phyloP scores from a whole-genome alignment of 2,888 invertebrate genomes.

The Stegana nigrithorax region DNA sequence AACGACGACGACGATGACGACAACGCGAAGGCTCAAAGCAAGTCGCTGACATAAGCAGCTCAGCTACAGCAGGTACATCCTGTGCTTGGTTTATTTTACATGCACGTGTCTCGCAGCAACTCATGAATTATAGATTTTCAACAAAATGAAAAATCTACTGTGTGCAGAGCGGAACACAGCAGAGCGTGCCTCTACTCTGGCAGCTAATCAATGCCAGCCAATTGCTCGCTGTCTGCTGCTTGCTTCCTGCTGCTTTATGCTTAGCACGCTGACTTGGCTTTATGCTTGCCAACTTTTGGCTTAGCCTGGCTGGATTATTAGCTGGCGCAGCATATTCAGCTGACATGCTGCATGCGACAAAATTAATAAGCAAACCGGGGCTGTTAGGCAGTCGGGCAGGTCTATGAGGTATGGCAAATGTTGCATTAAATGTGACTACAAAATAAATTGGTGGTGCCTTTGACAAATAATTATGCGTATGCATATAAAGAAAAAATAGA shows the following conservation, averaged over 20 bases:
- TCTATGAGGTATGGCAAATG: no score
- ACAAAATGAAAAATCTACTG: not conserved
- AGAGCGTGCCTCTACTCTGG: no score
- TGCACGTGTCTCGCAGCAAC: constrained; percentile 1
- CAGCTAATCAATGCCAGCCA: not conserved
- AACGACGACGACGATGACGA: not conserved
- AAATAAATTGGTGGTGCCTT: no score
- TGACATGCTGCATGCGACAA: not conserved
- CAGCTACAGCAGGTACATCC: not conserved
- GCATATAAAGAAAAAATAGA: no score
- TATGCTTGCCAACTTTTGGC: no score
- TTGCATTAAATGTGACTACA: no score
- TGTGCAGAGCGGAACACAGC: not conserved
- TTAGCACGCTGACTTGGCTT: no score
- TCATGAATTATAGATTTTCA: constrained; percentile 17
- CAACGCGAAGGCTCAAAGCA: constrained; percentile 3
- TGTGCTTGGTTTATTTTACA: constrained; percentile 10
- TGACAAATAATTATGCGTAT: no score
- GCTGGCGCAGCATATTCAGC: not conserved
- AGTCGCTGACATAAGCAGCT: not conserved
- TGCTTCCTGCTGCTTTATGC: not conserved
- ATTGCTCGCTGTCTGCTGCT: not conserved
- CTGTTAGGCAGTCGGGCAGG: no score
- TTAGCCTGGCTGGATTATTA: no score
- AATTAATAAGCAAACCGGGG: no score